Base-by-base conservation (phyloP, 2,113 vertebrate genomes). In the Phodopus roborovskii region DNA sequence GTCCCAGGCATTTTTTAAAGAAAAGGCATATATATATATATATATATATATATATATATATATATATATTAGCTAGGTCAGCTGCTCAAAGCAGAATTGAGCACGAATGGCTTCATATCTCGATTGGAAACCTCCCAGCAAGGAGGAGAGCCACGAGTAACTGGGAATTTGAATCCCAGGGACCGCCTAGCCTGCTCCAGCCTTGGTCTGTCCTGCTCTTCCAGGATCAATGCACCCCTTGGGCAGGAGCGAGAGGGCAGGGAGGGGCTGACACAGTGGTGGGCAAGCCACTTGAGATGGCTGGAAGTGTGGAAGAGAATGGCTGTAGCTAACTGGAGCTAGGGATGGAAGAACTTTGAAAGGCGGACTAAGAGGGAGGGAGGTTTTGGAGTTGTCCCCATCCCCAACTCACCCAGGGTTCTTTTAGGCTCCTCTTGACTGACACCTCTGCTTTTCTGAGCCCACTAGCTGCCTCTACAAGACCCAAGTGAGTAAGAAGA, bases 161-260 rank as follows among this genome's bases (percentile, higher is more conserved):
- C 0, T 13, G 89, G 22, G 45, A 48, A 9, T 75, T 33, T 50
- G 64, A 22, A 39, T 20, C 45, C 15, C 0, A 0, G 56, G 26
- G 9, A 22, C 17, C 10, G 8, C 4, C 8, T 10, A 11, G 33
- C 2, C 24, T 48, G 56, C 3, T 0, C 13, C 9, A 42, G 39
- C 9, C 24, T 66, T 53, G 88, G 42, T 74, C 66, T 15, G 13
- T 26, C 26, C n/a, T 48, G n/a, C 33, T 90, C 13, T 45, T 45
- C 90, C 17, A 30, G 73, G 36, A 39, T 24, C 73, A 36, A 24
- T 42, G 66, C 48, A 58, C 2, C 10, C 16, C 3, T 33, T 16
- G 33, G 30, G 7, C 20, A 30, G 30, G 79, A 24, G n/a, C 56
- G 28, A 39, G 62, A 36, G 19, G 42, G 3, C 39, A 53, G 56